Evolutionary conservation across 2,113 vertebrate species (phyloP).

Genomic region (Nesoenas mayeri): DNA sequence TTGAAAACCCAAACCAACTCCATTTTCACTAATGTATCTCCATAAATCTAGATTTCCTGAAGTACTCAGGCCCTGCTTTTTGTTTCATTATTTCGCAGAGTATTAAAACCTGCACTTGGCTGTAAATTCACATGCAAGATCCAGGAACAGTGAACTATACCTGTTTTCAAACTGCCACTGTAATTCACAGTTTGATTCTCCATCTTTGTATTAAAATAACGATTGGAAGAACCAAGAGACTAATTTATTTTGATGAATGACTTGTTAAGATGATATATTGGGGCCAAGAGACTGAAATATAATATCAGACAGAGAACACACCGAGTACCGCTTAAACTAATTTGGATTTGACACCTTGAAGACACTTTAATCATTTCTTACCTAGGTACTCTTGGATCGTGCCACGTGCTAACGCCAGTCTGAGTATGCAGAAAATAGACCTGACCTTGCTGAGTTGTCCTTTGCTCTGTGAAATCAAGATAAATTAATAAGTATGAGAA

Average conservation of each 20-base stretch:
- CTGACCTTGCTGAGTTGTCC: conserved; percentile 95
- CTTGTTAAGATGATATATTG: neutral
- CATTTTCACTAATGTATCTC: neutral
- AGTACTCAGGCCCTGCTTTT: neutral
- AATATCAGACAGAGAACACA: neutral
- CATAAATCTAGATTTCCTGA: neutral
- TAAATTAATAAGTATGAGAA: neutral
- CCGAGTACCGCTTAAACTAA: neutral
- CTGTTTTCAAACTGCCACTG: neutral
- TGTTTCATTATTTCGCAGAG: neutral
- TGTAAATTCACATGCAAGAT: neutral
- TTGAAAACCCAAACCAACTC: neutral
- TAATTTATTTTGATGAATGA: neutral
- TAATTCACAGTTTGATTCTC: neutral
- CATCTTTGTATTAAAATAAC: neutral
- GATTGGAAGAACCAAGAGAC: neutral
- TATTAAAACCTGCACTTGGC: neutral
- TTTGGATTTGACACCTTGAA: neutral
- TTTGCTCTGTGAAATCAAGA: conserved; percentile 85
- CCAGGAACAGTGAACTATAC: neutral
- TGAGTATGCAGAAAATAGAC: conserved; percentile 97
- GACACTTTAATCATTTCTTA: conserved; percentile 61
- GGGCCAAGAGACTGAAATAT: neutral
- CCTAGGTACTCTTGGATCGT: conserved; percentile 94
- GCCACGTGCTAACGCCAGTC: conserved; percentile 97